Evolutionary conservation across 2,888 invertebrate genomes (phyloP).

Genomic region (Spodoptera exigua): DNA sequence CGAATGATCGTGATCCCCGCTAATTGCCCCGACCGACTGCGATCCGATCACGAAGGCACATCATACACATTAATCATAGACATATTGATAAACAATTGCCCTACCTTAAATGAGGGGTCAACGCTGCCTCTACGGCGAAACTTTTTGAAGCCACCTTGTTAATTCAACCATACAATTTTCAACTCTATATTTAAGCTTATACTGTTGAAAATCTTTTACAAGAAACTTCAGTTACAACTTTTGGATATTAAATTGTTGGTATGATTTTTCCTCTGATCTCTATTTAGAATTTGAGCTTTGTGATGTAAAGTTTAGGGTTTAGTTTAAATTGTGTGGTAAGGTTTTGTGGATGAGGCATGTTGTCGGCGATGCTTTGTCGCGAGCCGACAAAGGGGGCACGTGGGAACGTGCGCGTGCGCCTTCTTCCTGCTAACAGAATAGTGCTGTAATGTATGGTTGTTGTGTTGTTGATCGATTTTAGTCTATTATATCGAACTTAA

Average conservation of each 20-base stretch:
- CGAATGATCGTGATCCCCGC: conserved; percentile 79
- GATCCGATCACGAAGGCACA: conserved; percentile 79
- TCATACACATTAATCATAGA: conserved; percentile 84
- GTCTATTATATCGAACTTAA: conserved; percentile 63
- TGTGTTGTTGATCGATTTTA: conserved; percentile 75
- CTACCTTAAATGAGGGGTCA: conserved; percentile 88
- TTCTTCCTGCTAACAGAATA: conserved; percentile 75
- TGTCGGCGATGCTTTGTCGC: conserved; percentile 86
- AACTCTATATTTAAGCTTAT: conserved; percentile 34
- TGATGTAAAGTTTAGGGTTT: conserved; percentile 53
- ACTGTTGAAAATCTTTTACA: conserved; percentile 44
- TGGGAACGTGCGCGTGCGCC: conserved; percentile 86
- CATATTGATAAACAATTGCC: conserved; percentile 88
- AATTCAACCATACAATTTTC: conserved; percentile 28
- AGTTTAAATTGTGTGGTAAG: conserved; percentile 50
- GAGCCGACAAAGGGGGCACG: conserved; percentile 86
- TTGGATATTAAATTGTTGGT: conserved; percentile 45
- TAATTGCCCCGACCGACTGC: conserved; percentile 80
- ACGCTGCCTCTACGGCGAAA: conserved; percentile 64
- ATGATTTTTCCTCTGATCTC: conserved; percentile 70
- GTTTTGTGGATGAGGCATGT: conserved; percentile 75
- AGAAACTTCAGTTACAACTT: conserved; percentile 49
- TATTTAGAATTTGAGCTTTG: conserved; percentile 57
- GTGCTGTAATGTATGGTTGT: conserved; percentile 79
- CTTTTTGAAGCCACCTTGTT: conserved; percentile 47